Conservation (phyloP, 1,140 invertebrate species). For the Drosophila murphyi region DNA sequence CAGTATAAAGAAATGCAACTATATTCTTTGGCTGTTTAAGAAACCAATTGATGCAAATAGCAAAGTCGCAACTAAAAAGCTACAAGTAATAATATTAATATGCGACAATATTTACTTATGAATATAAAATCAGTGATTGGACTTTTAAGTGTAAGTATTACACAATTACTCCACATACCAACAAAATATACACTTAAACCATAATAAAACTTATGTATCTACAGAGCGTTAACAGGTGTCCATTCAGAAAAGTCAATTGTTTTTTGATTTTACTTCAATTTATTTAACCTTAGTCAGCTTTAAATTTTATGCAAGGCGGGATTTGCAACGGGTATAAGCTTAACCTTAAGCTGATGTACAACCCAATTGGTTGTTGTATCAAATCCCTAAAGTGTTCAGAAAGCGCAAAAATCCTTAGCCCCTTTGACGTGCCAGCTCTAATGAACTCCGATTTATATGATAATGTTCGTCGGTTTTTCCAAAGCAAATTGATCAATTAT, state of each 20-base stretch:
- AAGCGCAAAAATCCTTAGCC: too few species aligned
- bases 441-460: too few species aligned
- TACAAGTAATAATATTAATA: not conserved
- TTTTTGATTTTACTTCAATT: too few species aligned
- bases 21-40: not conserved
- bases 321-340: too few species aligned
- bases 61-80: not conserved
- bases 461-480: too few species aligned
- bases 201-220: not conserved
- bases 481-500: too few species aligned
- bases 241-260: not conserved
- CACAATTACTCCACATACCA: not conserved
- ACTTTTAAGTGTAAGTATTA: constrained; percentile 9
- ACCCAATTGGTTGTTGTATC: too few species aligned
- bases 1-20: not conserved
- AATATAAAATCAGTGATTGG: not conserved
- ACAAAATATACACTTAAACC: not conserved
- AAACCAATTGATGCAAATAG: not conserved
- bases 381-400: too few species aligned
- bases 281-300: too few species aligned
- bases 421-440: too few species aligned
- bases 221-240: constrained; percentile 23
- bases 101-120: not conserved
- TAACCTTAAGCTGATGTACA: too few species aligned
- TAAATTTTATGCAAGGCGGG: too few species aligned